A percentile compares a stretch with the other conserved stretches of the same genome.
phyloP scores from a whole-genome alignment of 2,797 vertebrate species.

The Stomatorhinus walkeri region DNA sequence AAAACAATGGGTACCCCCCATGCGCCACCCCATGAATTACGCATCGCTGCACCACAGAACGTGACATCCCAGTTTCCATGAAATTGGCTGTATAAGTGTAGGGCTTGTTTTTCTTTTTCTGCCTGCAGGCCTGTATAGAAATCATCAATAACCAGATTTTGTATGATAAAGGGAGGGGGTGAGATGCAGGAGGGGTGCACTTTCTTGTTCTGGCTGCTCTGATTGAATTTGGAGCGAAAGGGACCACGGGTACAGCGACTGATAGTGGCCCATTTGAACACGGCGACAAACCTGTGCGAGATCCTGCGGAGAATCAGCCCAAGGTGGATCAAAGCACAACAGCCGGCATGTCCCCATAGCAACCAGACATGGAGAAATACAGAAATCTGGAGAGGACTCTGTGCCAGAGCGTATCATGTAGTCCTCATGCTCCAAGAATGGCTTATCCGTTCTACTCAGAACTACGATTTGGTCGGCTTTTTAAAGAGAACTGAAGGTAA shows the following conservation, averaged over 20 bases:
- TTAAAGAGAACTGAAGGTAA: neutral
- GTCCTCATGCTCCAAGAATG: neutral
- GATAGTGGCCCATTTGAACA: neutral
- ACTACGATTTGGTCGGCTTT: neutral
- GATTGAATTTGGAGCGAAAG: neutral
- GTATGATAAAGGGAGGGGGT: neutral
- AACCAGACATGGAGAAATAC: neutral
- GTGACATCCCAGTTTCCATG: neutral
- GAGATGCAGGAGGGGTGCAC: neutral
- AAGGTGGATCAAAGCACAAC: slow-evolving; percentile 1
- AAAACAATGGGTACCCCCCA: neutral
- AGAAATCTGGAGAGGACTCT: neutral
- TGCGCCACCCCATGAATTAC: neutral
- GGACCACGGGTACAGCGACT: neutral
- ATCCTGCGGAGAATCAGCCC: neutral
- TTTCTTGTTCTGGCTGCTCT: neutral
- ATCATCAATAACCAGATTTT: neutral
- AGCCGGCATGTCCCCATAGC: neutral
- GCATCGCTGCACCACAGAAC: neutral
- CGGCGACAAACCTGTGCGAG: neutral
- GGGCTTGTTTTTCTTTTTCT: neutral
- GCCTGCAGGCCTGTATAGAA: neutral
- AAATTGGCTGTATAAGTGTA: neutral
- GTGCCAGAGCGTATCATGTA: neutral
- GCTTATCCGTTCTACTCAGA: neutral